These are phyloP conservation scores for Fragum fragum DNA, from an alignment of 2,888 invertebrate genomes.

Conservation along the genomic window DNA sequence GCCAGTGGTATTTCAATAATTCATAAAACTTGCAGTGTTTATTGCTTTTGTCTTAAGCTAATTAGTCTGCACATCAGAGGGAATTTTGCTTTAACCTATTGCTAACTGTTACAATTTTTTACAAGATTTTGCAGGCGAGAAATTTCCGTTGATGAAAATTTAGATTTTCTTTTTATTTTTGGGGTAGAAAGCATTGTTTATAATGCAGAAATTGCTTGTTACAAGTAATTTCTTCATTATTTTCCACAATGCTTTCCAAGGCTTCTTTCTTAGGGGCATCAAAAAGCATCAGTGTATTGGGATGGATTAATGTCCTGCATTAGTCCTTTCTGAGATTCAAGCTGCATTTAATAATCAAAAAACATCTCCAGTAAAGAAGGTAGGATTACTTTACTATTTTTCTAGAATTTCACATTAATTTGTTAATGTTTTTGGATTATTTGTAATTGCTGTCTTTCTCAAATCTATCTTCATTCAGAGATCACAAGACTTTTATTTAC, in stretches of 20 bases:
- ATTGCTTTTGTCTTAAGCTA: slow-evolving; percentile 14
- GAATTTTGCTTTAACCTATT: neutral
- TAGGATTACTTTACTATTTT: neutral
- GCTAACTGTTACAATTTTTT: too few species aligned
- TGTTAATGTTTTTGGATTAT: neutral
- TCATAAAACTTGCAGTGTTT: slow-evolving; percentile 13
- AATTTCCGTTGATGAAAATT: too few species aligned
- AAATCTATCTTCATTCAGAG: too few species aligned
- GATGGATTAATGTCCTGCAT: neutral
- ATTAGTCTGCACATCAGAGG: slow-evolving; percentile 4
- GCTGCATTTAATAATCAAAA: neutral
- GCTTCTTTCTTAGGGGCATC: neutral
- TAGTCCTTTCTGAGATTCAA: neutral
- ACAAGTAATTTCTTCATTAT: too few species aligned
- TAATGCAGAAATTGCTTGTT: too few species aligned
- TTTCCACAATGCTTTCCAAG: neutral
- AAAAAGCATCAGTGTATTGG: neutral
- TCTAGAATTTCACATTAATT: neutral
- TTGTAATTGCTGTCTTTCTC: too few species aligned
- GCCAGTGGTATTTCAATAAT: slow-evolving; percentile 25
- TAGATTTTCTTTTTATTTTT: too few species aligned
- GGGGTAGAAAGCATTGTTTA: neutral
- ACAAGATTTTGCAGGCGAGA: too few species aligned
- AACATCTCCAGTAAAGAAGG: neutral
- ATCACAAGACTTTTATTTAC: too few species aligned